phyloP scores from a whole-genome alignment of 2,113 vertebrate species.

The Eulacestoma nigropectus region DNA sequence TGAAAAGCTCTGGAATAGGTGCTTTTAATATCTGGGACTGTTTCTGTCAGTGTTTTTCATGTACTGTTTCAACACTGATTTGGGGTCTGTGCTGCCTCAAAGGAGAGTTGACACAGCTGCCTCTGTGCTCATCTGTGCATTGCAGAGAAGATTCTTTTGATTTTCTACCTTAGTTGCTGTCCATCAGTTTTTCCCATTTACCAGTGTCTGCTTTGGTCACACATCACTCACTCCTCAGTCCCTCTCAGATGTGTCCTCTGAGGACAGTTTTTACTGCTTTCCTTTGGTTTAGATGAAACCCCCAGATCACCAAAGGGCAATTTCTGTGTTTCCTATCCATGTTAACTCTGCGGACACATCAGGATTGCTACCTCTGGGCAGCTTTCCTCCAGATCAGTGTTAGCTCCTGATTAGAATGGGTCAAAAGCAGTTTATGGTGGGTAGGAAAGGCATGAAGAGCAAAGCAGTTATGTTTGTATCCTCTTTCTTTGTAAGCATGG shows the following conservation, averaged over 20 bases:
- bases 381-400: background rate
- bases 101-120: background rate
- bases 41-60: background rate
- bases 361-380: background rate
- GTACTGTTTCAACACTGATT: background rate
- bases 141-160: background rate
- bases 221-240: background rate
- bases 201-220: background rate
- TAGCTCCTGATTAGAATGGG: background rate
- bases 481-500: background rate
- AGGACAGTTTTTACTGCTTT: background rate
- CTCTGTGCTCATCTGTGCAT: background rate
- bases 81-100: background rate
- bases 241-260: background rate
- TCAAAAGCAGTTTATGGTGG: background rate
- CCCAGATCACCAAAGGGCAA: background rate
- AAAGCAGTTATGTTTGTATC: background rate
- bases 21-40: background rate
- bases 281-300: background rate
- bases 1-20: background rate
- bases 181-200: background rate
- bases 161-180: background rate
- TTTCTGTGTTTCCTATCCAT: background rate
- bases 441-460: background rate
- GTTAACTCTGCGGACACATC: background rate